Evolutionary conservation across 1,140 invertebrate genomes (phyloP), one percentile per base, ranked within the genome.

Genomic region (Chironomus striatipennis): DNA sequence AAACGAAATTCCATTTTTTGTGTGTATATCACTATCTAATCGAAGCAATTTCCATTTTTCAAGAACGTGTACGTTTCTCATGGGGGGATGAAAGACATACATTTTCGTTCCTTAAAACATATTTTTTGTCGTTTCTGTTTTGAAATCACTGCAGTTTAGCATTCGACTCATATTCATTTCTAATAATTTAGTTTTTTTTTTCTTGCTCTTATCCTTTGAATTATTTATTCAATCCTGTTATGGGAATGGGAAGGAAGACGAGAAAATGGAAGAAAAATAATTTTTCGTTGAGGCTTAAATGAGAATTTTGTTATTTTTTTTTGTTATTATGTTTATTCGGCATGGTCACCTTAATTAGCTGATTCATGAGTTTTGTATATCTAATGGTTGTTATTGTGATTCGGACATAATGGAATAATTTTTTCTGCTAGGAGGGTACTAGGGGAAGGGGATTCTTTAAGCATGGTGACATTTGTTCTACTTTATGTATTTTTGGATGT

Each of bases 1-100:
- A 15, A 15, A 57, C 9, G 12, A 57, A 57, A 57, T 70, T 21
- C 65, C 65, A 70, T 70, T 70, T 70, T 70, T 12, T 47, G 43
- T 12, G 9, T 47, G 9, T 65, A 6, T 18, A 8, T 67, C 64
- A 67, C 65, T 70, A 70, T 70, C 65, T 70, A 70, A 70, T 70
- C 65, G 65, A 70, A 70, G 65, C 65, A 70, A 70, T 70, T 70
- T 70, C 65, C 65, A 70, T 70, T 70, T 70, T 70, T 70, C 20
- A 70, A 70, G 65, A 70, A 70, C 65, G 65, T 70, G 65, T 20
- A 21, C 12, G 47, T 57, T 57, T 57, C 24, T 34, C 24, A 34
- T 34, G 24, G 24, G 24, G 24, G 24, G 24, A 34, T 34, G 24
- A 34, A 34, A 34, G 24, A 34, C 24, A 34, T 34, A 34, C 24